Conservation (phyloP, 2,113 vertebrate genomes). For the Euleptes europaea region DNA sequence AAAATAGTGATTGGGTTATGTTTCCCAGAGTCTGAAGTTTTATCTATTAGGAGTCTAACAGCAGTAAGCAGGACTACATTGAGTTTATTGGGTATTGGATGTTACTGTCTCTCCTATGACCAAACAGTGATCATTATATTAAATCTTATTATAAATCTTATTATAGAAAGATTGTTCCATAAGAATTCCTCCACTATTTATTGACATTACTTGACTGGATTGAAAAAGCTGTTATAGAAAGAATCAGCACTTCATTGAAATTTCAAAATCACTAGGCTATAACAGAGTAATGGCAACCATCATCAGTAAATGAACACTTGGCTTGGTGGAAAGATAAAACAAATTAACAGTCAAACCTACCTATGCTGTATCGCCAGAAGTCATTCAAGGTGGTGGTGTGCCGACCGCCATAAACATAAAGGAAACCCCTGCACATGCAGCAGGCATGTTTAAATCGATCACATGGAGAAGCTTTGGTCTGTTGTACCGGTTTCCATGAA, state of each 20-base stretch:
- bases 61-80: too few species aligned
- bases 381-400: slow-evolving; percentile 72
- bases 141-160: background rate
- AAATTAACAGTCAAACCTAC: slow-evolving; percentile 67
- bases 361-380: slow-evolving; percentile 85
- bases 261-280: background rate
- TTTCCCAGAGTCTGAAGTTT: background rate
- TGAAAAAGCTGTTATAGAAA: background rate
- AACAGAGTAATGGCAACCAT: background rate
- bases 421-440: slow-evolving; percentile 64
- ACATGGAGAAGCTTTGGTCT: slow-evolving; percentile 69
- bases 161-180: background rate
- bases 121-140: background rate
- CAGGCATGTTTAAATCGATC: slow-evolving; percentile 85
- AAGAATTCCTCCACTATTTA: background rate
- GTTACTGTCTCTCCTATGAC: background rate
- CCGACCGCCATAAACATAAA: slow-evolving; percentile 85
- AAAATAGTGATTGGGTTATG: background rate
- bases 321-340: background rate
- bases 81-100: background rate
- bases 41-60: background rate
- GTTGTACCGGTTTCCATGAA: slow-evolving; percentile 75
- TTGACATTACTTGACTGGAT: background rate
- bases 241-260: background rate
- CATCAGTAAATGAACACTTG: background rate